Conservation (phyloP, 2,888 invertebrate genomes). For the Patella caerulea region DNA sequence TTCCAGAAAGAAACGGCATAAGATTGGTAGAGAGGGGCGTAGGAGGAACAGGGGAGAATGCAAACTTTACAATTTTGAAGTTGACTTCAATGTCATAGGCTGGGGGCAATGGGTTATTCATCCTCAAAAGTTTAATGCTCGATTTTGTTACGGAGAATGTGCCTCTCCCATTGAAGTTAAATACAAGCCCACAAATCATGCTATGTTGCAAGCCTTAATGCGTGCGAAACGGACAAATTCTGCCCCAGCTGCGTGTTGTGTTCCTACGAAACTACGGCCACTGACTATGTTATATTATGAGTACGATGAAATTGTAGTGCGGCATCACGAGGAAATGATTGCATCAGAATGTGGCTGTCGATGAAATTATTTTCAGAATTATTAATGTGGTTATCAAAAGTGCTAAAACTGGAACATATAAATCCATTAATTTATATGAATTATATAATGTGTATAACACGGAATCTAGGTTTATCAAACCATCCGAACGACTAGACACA, state of each 20-base stretch:
- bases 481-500: too few relatives aligned
- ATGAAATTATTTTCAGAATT: slow-evolving; percentile 30
- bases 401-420: too few relatives aligned
- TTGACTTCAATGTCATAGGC: slow-evolving; percentile 67
- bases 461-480: too few relatives aligned
- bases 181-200: slow-evolving; percentile 67
- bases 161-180: slow-evolving; percentile 55
- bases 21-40: slow-evolving; percentile 37
- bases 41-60: slow-evolving; percentile 49
- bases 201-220: slow-evolving; percentile 67
- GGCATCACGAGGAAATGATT: slow-evolving; percentile 68
- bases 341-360: slow-evolving; percentile 66
- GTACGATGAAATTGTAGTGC: slow-evolving; percentile 63
- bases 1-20: slow-evolving; percentile 19
- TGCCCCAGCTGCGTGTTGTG: slow-evolving; percentile 65
- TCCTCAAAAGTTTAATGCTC: slow-evolving; percentile 65
- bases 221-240: slow-evolving; percentile 51
- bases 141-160: slow-evolving; percentile 64
- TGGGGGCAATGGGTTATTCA: slow-evolving; percentile 69
- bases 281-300: slow-evolving; percentile 69
- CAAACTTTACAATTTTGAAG: slow-evolving; percentile 54
- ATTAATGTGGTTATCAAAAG: too few relatives aligned
- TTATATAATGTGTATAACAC: too few relatives aligned
- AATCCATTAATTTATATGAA: too few relatives aligned
- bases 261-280: slow-evolving; percentile 63